These are phyloP conservation scores for Marmota monax DNA, from an alignment of 2,113 vertebrate species.

Conservation along the genomic window DNA sequence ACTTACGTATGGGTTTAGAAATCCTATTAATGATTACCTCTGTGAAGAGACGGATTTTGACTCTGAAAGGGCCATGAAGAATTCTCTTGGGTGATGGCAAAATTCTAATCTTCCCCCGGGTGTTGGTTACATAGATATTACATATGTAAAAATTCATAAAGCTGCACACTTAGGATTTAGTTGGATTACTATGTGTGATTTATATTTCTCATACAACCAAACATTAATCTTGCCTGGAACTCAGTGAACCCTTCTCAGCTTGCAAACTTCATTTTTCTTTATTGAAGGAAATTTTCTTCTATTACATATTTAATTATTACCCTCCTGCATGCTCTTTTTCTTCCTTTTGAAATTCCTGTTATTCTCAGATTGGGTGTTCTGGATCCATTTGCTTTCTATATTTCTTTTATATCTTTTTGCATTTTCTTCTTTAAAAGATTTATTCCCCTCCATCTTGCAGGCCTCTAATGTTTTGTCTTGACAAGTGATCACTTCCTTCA, in stretches of 20 bases:
- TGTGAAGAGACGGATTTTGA: background rate
- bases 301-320: constrained; percentile 5
- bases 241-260: background rate
- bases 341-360: constrained; percentile 10
- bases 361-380: background rate
- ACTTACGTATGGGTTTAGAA: constrained; percentile 19
- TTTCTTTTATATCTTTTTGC: background rate
- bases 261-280: constrained; percentile 45
- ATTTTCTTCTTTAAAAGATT: constrained; percentile 31
- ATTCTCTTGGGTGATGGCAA: constrained; percentile 2
- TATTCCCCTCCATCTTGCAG: background rate
- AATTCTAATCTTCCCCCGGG: background rate
- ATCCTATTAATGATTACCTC: constrained; percentile 12
- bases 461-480: background rate
- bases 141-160: constrained; percentile 20
- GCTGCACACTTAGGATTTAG: background rate
- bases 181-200: background rate
- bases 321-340: background rate
- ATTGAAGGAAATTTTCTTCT: constrained; percentile 19
- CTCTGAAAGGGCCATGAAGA: background rate
- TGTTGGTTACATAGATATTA: background rate
- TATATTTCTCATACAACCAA: constrained; percentile 46
- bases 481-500: constrained; percentile 19
- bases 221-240: background rate
- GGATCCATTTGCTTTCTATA: constrained; percentile 8